Evolutionary conservation across 2,797 vertebrate species (phyloP).

Genomic region (Centroberyx gerrardi): DNA sequence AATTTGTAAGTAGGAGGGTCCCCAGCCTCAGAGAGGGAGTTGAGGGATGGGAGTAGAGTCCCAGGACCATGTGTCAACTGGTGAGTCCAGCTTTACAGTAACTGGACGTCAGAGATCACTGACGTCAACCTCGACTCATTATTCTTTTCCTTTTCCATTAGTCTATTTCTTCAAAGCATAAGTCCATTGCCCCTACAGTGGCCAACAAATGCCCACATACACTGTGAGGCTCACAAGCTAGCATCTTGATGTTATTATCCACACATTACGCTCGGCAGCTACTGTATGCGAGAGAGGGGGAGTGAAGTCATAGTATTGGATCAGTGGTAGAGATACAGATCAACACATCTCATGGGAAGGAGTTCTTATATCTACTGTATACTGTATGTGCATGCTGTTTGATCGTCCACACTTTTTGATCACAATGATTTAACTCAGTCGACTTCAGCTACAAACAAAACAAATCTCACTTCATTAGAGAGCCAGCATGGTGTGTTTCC

Average conservation of each 20-base stretch:
- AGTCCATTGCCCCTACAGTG: constrained; percentile 40
- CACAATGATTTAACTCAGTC: not conserved
- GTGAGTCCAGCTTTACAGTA: constrained; percentile 54
- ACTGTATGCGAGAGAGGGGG: not conserved
- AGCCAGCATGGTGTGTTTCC: constrained; percentile 15
- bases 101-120: constrained; percentile 56
- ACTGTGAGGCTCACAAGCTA: constrained; percentile 5
- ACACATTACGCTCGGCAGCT: constrained; percentile 21
- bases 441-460: too few relatives aligned
- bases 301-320: not conserved
- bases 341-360: not conserved
- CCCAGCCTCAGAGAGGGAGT: not conserved
- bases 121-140: constrained; percentile 34
- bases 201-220: constrained; percentile 37
- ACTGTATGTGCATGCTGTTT: constrained; percentile 15
- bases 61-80: constrained; percentile 16
- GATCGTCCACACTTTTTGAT: constrained; percentile 19
- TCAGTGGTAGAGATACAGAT: not conserved
- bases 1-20: constrained; percentile 18
- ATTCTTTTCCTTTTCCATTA: too few relatives aligned
- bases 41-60: not conserved
- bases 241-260: constrained; percentile 22
- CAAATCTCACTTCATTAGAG: constrained; percentile 25
- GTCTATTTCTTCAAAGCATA: constrained; percentile 35
- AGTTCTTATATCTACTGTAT: constrained; percentile 6